Evolutionary conservation across 2,888 invertebrate genomes (phyloP), one percentile per base, ranked within the genome.

Genomic region (Strigamia crassipes): DNA sequence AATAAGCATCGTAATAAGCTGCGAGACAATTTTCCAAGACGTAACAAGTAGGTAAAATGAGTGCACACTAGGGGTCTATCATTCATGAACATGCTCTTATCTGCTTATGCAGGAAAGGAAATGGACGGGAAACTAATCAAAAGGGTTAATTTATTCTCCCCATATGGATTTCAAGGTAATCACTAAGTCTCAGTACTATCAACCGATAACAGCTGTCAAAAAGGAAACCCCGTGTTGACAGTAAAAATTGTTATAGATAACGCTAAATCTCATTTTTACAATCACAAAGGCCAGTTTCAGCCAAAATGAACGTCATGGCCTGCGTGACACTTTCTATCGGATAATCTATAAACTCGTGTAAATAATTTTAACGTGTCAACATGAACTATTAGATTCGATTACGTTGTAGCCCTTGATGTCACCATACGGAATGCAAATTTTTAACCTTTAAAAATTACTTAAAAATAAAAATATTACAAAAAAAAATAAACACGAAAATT

Each of bases 121-220:
- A 31, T 73, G 73, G 73, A 73, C 73, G 73, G 31, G 13, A 73
- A 73, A 73, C 73, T 73, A 73, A 73, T 73, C 73, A 73, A 73
- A 73, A 73, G 73, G 73, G 73, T 73, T 73, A 73, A 73, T 73
- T 73, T 73, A 73, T 73, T 73, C 73, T 73, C 73, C 73, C 73
- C 73, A 31, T 73, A 73, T 73, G 73, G 73, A 73, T 73, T 73
- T 73, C 73, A 73, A 73, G 73, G 73, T 73, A 73, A 73, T 73
- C 73, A 12, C 73, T 31, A 73, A 56, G 56, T 56, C 18, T 73
- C 27, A 6, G 3, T 73, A 73, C 73, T 73, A 73, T 73, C 73
- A 73, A 73, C 23, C 73, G 73, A 73, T 73, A 73, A 73, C 73
- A 73, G 73, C 73, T 73, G 73, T 73, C 73, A 73, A 73, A 73